A percentile compares a stretch with the other conserved stretches of the same genome.
These are phyloP conservation scores for Hapalemur alaotrensis DNA, from an alignment of 2,797 vertebrate species.

Conservation along the genomic window DNA sequence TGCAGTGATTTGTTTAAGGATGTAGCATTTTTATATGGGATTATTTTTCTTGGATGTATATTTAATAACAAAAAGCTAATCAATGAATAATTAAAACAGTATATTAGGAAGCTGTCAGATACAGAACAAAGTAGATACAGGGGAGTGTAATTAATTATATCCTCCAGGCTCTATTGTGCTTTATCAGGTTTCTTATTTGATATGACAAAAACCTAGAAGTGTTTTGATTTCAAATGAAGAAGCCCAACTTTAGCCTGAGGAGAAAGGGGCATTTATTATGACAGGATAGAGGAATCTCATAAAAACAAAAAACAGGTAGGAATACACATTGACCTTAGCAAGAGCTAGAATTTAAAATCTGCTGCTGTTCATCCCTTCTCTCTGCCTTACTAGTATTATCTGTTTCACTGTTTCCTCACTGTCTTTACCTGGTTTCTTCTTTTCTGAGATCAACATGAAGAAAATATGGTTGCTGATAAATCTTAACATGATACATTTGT, in stretches of 20 bases:
- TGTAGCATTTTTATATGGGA: background rate
- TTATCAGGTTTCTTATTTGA: constrained; percentile 51
- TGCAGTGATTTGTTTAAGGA: background rate
- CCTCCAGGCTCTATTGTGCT: background rate
- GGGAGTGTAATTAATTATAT: constrained; percentile 51
- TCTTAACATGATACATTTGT: background rate
- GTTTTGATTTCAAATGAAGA: constrained; percentile 45
- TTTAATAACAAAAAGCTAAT: constrained; percentile 49
- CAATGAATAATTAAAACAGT: constrained; percentile 63
- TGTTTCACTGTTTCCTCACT: background rate
- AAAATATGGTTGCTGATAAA: background rate
- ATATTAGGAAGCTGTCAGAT: constrained; percentile 47
- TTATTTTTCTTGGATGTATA: constrained; percentile 27
- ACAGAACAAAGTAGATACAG: constrained; percentile 12
- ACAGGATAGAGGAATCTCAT: background rate
- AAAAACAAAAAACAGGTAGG: background rate
- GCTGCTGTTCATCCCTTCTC: background rate
- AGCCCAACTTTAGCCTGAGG: background rate
- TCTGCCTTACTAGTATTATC: background rate
- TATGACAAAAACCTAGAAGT: background rate
- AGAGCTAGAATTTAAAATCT: background rate
- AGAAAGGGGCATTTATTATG: background rate
- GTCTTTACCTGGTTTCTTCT: background rate
- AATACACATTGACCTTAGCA: background rate
- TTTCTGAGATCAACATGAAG: background rate